Evolutionary conservation across 2,888 invertebrate species (phyloP).

Genomic region (Gryllus longicercus): DNA sequence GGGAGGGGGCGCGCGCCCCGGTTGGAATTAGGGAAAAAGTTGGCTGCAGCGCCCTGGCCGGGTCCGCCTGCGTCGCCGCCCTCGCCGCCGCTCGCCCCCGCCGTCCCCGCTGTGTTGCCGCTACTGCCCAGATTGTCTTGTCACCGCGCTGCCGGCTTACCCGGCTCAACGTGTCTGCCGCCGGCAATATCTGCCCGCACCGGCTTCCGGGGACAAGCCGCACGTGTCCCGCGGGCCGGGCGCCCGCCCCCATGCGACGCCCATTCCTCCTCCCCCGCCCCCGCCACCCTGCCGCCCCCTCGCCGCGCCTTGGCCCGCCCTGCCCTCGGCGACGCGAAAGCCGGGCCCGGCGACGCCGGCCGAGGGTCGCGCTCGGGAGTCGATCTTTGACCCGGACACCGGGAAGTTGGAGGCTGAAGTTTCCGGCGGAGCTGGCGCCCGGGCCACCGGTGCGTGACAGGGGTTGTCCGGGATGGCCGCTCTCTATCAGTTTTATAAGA

Average conservation of each 20-base stretch:
- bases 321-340: not conserved
- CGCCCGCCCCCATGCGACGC: not conserved
- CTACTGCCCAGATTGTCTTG: slow-evolving; percentile 17
- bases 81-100: not conserved
- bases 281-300: not conserved
- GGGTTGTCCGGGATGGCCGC: no score
- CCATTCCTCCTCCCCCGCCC: not conserved
- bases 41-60: no score
- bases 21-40: no score
- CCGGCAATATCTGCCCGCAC: not conserved
- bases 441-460: no score
- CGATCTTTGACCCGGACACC: no score
- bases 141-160: slow-evolving; percentile 1
- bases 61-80: not conserved
- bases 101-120: not conserved
- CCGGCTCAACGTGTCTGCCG: slow-evolving; percentile 9
- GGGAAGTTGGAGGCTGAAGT: no score
- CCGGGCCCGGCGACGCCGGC: no score
- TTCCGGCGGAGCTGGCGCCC: no score
- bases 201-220: slow-evolving; percentile 1
- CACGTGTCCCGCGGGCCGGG: not conserved
- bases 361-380: no score
- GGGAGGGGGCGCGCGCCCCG: not conserved
- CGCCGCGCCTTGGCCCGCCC: no score
- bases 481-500: no score